Base-by-base conservation (phyloP, 2,888 invertebrate species). In the Drosophila trichaetosa region DNA sequence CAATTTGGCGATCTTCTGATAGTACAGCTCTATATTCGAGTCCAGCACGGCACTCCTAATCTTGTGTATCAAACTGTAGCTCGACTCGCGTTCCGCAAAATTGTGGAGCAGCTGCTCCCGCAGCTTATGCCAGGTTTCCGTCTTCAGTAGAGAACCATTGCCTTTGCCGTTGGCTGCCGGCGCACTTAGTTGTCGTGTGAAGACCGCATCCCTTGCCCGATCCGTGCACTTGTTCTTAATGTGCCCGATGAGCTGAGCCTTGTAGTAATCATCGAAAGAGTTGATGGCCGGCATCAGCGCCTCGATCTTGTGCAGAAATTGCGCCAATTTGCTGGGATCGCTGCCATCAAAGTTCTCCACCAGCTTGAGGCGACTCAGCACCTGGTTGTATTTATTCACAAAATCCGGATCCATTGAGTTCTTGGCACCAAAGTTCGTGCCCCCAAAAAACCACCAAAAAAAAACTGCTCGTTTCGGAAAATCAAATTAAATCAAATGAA, bases 191-290 rank as follows among this genome's bases (percentile, higher is more conserved):
- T 85, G 85, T 0, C 85, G 72, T 0, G 72, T 89, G 46, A 85
- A 90, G 34, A 87, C 90, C 36, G 83, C 90, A 24, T 87, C 90
- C 2, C 86, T 10, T 3, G 87, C 87, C 10, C 90, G 86, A 31
- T 87, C 87, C 34, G 90, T 87, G 69, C 90, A 87, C 34, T 87
- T 87, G 56, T 90, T 90, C 57, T 90, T 87, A 1, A 87, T 88
- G 36, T 87, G 83, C 2, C 70, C 79, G 7, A 87, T 59, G 13
- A 87, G 71, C 61, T 88, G 89, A 0, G 77, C 69, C 34, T 81
- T 88, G 42, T 87, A 87, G 27, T 83, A 90, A 6, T 88, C 87
- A 40, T 87, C 90, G 66, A 87, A 87, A 31, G 56, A 73, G 21
- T 87, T 87, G 7, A 87, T 79, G 7, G 70, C 68, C 36, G 87